These are phyloP conservation scores for Actinostola sp. DNA, from an alignment of 92 coral and sea anemone species.

Conservation along the genomic window DNA sequence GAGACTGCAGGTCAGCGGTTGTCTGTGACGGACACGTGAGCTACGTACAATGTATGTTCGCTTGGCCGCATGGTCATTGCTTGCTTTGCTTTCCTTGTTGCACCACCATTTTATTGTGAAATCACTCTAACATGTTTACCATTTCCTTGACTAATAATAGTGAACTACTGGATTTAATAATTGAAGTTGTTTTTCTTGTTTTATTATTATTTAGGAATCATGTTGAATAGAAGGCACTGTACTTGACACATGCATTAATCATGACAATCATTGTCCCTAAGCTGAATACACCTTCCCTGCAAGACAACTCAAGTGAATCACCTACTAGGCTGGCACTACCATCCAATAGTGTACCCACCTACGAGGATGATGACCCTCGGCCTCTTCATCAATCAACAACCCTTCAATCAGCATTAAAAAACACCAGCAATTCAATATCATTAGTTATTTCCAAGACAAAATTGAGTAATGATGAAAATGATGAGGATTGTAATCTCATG, in stretches of 20 bases:
- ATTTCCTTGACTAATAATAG: no score
- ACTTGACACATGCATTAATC: neutral
- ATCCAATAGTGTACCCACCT: neutral
- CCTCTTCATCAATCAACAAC: conserved; percentile 7
- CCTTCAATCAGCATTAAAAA: conserved; percentile 16
- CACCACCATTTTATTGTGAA: no score
- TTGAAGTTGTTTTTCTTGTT: neutral
- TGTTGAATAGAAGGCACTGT: neutral
- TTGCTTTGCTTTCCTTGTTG: no score
- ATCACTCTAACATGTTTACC: no score
- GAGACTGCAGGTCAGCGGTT: no score
- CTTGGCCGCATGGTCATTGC: no score
- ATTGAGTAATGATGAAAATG: neutral
- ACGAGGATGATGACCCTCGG: neutral
- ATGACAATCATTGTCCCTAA: conserved; percentile 33
- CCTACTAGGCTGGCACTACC: neutral
- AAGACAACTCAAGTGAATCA: neutral
- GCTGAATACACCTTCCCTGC: neutral
- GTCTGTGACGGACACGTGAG: no score
- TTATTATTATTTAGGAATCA: conserved; percentile 8
- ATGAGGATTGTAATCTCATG: neutral
- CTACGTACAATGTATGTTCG: no score
- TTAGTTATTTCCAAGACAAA: conserved; percentile 25
- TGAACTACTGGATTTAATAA: no score
- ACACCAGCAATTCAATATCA: conserved; percentile 8